These are phyloP conservation scores for Antigone vipio DNA, from an alignment of 2,113 vertebrate genomes.

Conservation along the genomic window DNA sequence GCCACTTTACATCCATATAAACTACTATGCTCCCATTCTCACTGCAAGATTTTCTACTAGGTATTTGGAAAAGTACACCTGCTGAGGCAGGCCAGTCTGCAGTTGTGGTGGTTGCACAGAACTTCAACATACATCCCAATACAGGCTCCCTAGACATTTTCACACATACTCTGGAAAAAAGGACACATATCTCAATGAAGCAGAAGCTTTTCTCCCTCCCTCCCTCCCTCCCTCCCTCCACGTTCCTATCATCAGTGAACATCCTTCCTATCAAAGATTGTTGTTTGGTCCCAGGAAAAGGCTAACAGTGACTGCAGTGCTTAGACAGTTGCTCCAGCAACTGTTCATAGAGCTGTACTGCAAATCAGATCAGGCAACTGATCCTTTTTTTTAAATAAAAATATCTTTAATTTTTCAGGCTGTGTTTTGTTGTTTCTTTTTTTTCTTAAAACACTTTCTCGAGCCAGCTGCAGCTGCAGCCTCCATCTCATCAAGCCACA, in stretches of 20 bases:
- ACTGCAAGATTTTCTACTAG: neutral
- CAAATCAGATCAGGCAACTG: neutral
- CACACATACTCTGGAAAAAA: neutral
- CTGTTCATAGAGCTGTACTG: neutral
- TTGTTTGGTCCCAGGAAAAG: neutral
- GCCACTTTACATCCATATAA: neutral
- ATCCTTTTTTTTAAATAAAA: neutral
- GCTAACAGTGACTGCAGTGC: neutral
- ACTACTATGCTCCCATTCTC: neutral
- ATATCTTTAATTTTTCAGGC: neutral
- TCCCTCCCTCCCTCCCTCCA: neutral
- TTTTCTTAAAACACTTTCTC: neutral
- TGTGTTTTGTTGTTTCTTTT: neutral
- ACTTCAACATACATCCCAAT: neutral
- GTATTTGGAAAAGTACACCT: neutral
- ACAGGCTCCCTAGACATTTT: neutral
- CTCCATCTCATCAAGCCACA: neutral
- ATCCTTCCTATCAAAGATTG: neutral
- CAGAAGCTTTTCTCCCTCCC: neutral
- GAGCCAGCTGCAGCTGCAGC: constrained; percentile 15
- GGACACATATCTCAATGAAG: neutral
- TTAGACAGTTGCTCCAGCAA: neutral
- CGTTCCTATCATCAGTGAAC: neutral
- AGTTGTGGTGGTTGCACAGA: neutral
- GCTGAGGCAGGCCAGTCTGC: neutral